A percentile compares a stretch with the other conserved stretches of the same genome.
Conservation (phyloP, 2,888 invertebrate genomes). For the Ophraella communa region DNA sequence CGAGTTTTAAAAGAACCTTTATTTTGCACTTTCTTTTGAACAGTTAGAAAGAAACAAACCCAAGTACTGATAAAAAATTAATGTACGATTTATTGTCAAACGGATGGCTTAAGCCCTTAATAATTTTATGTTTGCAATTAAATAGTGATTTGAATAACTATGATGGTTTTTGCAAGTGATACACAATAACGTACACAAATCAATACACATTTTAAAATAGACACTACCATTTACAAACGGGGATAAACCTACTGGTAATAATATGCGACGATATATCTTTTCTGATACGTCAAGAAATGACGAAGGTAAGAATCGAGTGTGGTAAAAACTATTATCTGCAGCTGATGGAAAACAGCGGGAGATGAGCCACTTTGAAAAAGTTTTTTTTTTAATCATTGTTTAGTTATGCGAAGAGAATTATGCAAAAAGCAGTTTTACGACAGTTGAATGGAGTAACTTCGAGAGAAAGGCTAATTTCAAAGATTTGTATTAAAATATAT, state of each 20-base stretch:
- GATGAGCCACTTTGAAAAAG: not conserved
- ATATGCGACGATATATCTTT: conserved; percentile 13
- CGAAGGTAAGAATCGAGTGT: conserved; percentile 4
- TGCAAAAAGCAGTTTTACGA: conserved; percentile 5
- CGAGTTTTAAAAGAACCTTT: no score
- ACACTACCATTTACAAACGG: not conserved
- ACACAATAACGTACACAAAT: no score
- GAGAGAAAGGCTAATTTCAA: not conserved
- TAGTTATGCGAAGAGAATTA: not conserved
- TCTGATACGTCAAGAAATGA: conserved; percentile 1
- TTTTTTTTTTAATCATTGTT: conserved; percentile 4
- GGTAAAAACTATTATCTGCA: conserved; percentile 17
- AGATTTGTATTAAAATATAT: conserved; percentile 5
- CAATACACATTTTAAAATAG: no score
- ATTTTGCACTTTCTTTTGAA: no score
- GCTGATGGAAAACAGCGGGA: not conserved
- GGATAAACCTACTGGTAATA: conserved; percentile 1
- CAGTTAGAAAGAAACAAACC: no score
- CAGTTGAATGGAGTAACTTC: conserved; percentile 3
- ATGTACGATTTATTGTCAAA: no score
- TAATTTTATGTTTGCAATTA: no score
- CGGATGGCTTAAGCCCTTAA: no score
- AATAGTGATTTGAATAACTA: no score
- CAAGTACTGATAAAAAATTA: no score
- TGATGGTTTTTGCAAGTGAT: no score